phyloP scores from a whole-genome alignment of 2,888 invertebrate species.

The Drepana falcataria region DNA sequence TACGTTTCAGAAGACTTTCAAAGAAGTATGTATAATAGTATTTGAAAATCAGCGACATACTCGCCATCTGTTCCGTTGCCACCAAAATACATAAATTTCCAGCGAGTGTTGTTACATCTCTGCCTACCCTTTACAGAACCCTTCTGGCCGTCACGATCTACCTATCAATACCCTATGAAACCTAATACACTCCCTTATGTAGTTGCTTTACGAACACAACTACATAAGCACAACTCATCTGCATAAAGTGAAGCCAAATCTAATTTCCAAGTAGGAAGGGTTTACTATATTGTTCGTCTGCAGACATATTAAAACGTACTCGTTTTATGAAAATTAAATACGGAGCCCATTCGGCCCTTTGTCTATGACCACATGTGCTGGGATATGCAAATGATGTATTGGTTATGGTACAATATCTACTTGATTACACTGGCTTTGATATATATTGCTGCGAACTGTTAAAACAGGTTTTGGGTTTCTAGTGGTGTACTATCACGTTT shows the following conservation, averaged over 20 bases:
- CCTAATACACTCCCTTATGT: too few species aligned
- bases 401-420: conserved; percentile 54
- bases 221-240: neutral
- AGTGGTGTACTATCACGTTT: too few species aligned
- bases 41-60: too few species aligned
- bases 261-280: conserved; percentile 67
- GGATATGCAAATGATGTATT: conserved; percentile 75
- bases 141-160: too few species aligned
- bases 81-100: too few species aligned
- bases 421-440: conserved; percentile 40
- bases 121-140: too few species aligned
- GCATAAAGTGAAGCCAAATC: conserved; percentile 35
- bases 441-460: conserved; percentile 8
- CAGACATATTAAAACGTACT: conserved; percentile 70
- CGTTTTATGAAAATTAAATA: conserved; percentile 77
- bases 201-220: too few species aligned
- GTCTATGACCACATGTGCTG: conserved; percentile 73
- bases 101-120: too few species aligned
- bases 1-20: too few species aligned
- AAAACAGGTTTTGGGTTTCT: conserved; percentile 2
- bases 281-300: conserved; percentile 63
- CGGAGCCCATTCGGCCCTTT: conserved; percentile 64
- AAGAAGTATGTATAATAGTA: too few species aligned
- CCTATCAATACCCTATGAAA: too few species aligned
- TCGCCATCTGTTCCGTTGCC: too few species aligned